Conservation (phyloP, 1,140 invertebrate species). For the Pseudobourletiella spinata region DNA sequence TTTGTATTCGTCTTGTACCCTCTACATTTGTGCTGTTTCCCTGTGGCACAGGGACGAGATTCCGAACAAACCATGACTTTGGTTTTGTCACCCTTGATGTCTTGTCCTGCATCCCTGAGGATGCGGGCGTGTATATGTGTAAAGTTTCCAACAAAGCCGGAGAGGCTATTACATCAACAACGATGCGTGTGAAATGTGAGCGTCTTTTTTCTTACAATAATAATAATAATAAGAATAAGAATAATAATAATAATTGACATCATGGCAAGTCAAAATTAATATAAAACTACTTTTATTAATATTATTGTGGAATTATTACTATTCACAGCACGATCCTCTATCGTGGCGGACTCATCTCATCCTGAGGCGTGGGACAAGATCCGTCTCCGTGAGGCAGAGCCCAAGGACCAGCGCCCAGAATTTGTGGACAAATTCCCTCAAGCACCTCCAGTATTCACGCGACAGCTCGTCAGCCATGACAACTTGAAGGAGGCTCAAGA, state of each 20-base stretch:
- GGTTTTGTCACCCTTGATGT: slow-evolving; percentile 90
- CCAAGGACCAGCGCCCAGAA: slow-evolving; percentile 22
- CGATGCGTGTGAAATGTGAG: slow-evolving; percentile 66
- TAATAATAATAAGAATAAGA: too few species aligned
- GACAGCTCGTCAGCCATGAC: slow-evolving; percentile 76
- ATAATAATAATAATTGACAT: too few species aligned
- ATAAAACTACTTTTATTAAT: too few species aligned
- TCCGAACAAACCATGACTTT: slow-evolving; percentile 84
- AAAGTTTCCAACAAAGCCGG: slow-evolving; percentile 84
- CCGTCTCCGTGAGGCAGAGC: slow-evolving; percentile 44
- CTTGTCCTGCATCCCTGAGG: slow-evolving; percentile 73
- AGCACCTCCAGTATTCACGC: slow-evolving; percentile 82
- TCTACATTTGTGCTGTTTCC: too few species aligned
- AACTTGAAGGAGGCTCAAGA: slow-evolving; percentile 80
- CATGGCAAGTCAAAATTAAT: too few species aligned
- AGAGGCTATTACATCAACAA: slow-evolving; percentile 80
- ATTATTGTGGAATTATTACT: too few species aligned
- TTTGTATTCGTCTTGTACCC: too few species aligned
- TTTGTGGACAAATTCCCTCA: slow-evolving; percentile 59
- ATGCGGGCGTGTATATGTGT: slow-evolving; percentile 86
- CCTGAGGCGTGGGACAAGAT: slow-evolving; percentile 84
- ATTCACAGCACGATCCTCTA: slow-evolving; percentile 55
- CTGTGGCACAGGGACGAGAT: slow-evolving; percentile 57
- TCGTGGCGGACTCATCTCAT: slow-evolving; percentile 68
- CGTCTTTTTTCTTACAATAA: slow-evolving; percentile 3